Evolutionary conservation across 2,888 invertebrate genomes (phyloP).

Genomic region (Lasioglossum zephyrum): DNA sequence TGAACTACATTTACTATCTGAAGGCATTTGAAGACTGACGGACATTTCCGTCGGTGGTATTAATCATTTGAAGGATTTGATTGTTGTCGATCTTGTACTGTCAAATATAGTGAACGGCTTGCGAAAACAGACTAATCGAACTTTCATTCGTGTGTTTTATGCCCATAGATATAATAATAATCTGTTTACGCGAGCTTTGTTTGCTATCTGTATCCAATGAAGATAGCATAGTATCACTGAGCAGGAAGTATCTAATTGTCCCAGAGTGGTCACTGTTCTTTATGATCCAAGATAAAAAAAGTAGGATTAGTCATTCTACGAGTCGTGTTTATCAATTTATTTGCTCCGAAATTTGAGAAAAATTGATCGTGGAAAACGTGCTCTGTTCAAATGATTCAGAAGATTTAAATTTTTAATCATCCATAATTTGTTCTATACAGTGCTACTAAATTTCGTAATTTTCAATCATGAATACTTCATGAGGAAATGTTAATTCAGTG

Average conservation of each 20-base stretch:
- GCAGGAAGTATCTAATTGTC: neutral
- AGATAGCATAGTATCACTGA: neutral
- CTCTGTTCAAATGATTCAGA: neutral
- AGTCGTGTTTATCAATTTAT: neutral
- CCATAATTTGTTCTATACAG: neutral
- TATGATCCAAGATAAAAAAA: neutral
- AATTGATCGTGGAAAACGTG: no score
- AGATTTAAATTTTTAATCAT: neutral
- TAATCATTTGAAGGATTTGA: neutral
- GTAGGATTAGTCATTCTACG: neutral
- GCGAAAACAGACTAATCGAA: neutral
- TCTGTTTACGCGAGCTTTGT: neutral
- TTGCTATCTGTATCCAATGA: neutral
- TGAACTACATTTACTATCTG: neutral
- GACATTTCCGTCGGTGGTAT: neutral
- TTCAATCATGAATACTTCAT: neutral
- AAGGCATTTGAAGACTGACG: no score
- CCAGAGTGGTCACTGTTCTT: neutral
- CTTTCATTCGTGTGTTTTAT: neutral
- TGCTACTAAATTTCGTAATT: neutral
- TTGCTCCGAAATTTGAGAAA: neutral
- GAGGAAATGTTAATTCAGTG: neutral
- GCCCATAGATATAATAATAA: neutral
- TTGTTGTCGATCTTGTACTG: neutral
- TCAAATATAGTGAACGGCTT: neutral